Evolutionary conservation across 92 coral and sea anemone species (phyloP), one percentile per base, ranked within the genome.

Genomic region (Galaxea fascicularis): DNA sequence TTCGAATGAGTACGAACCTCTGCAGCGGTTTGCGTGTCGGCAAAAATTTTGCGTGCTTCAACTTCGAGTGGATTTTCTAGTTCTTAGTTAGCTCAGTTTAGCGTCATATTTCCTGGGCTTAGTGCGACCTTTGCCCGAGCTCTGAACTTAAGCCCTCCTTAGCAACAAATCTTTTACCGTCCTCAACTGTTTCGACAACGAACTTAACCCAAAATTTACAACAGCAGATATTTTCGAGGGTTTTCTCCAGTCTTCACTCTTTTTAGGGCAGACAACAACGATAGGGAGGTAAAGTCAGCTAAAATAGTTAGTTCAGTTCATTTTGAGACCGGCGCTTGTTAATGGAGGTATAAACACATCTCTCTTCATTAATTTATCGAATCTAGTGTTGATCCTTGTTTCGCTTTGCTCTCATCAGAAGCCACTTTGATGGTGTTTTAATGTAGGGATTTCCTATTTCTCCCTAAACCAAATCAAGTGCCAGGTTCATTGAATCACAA

Each of bases 91-190:
- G 70, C 60, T 79, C 25, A 51, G 53, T 79, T 79, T 30, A 71
- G 77, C 73, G 78, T 82, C 78, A 82, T 63, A 82, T 82, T 70
- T 82, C 86, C 70, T 53, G 52, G 75, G 75, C 45, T 82, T 58
- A 54, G 54, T 62, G 69, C 85, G 76, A 69, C 85, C 85, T 71
- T 70, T 71, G 86, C 44, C 30, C 16, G 59, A 41, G 8, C 26
- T 63, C 41, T 26, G 63, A 29, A 31, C 60, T 51, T 16, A 79
- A 71, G 84, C 75, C 84, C 51, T 27, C 8, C 74, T 52, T 45
- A 71, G 18, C n/a, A 35, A 71, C 57, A 71, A 66, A 28, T 66
- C 31, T 24, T 8, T 69, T 44, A 25, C 51, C 15, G 3, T 41
- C 27, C 20, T 17, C 5, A 41, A 31, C 39, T 41, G 52, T 17